Base-by-base conservation (phyloP, 1,140 invertebrate species). In the Vollenhovia emeryi region DNA sequence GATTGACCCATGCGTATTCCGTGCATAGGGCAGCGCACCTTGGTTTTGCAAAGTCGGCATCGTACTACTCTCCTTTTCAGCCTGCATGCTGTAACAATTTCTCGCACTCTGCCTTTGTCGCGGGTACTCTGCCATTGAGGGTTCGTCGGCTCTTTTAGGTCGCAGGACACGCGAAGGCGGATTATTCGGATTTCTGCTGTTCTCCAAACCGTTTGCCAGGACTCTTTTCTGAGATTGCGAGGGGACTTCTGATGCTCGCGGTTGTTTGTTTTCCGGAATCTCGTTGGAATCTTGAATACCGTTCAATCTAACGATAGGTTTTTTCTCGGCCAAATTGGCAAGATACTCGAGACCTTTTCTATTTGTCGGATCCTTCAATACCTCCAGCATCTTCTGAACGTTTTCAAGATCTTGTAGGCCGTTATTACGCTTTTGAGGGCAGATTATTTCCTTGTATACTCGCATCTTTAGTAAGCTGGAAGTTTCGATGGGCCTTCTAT, bases 391-490 rank as follows among this genome's bases (percentile, higher is more conserved):
- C 68, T 87, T 86, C 24, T 83, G 78, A 45, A 91, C 50, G 2
- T 74, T 84, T 15, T 90, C 68, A 0, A 79, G 82, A 52, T 94
- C 91, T 59, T 94, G 94, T 27, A 94, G 52, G 7, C 94, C 94
- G 75, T 94, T 94, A 60, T 94, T 94, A 15, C 90, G 85, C 24
- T 87, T 91, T 43, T 91, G 90, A 6, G 88, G 84, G 8, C 82
- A 76, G 0, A 91, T 55, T 0, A 89, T 64, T 13, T 93, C 87
- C 21, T 91, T 91, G 57, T 92, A 89, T 3, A 86, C 9, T 7
- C 92, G 91, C 11, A 92, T 74, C 62, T 93, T 92, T 7, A 93
- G 15, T 11, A 94, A 36, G 64, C 92, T 94, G 1, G 89, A 91
- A 3, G 89, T 84, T 45, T 91, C 89, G 6, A 6, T 52, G 8